These are phyloP conservation scores for Drosophila mettleri DNA, from an alignment of 2,888 invertebrate species.

Conservation along the genomic window DNA sequence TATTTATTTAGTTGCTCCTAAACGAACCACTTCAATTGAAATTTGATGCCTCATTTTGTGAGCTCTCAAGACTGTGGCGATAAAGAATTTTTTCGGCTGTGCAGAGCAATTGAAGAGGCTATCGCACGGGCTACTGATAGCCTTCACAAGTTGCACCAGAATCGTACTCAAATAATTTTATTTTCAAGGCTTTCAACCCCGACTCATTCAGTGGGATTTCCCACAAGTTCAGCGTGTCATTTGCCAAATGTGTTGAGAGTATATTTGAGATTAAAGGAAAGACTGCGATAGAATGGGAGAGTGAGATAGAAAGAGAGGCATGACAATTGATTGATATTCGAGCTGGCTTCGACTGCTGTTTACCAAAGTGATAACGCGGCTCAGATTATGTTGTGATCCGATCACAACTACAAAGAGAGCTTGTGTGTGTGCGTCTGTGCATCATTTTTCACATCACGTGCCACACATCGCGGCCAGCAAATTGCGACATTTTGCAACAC, in stretches of 20 bases:
- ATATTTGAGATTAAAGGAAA: slow-evolving; percentile 49
- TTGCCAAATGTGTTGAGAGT: slow-evolving; percentile 71
- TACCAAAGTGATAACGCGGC: slow-evolving; percentile 81
- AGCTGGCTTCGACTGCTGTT: slow-evolving; percentile 54
- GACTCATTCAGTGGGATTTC: slow-evolving; percentile 20
- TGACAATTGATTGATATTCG: slow-evolving; percentile 75
- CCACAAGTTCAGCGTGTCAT: slow-evolving; percentile 50
- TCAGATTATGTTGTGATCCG: slow-evolving; percentile 80
- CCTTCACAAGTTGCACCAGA: slow-evolving; percentile 52
- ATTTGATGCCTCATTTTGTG: slow-evolving; percentile 60
- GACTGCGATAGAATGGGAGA: neutral
- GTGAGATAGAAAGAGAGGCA: neutral
- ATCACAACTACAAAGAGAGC: slow-evolving; percentile 55
- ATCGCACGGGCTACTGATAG: slow-evolving; percentile 65
- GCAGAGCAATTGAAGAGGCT: slow-evolving; percentile 11
- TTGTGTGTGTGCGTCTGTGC: slow-evolving; percentile 41
- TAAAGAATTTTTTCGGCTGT: slow-evolving; percentile 23
- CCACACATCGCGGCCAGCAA: slow-evolving; percentile 76
- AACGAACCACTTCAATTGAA: slow-evolving; percentile 57
- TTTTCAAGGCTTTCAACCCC: slow-evolving; percentile 38
- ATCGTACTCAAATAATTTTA: slow-evolving; percentile 25
- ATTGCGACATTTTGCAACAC: slow-evolving; percentile 79
- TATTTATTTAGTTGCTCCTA: slow-evolving; percentile 16
- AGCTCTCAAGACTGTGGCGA: slow-evolving; percentile 28
- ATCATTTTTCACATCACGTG: slow-evolving; percentile 80